Percentiles rank a stretch among this genome's conserved stretches.
Evolutionary conservation across 2,797 vertebrate species (phyloP).

Genomic region (Macropodus opercularis): DNA sequence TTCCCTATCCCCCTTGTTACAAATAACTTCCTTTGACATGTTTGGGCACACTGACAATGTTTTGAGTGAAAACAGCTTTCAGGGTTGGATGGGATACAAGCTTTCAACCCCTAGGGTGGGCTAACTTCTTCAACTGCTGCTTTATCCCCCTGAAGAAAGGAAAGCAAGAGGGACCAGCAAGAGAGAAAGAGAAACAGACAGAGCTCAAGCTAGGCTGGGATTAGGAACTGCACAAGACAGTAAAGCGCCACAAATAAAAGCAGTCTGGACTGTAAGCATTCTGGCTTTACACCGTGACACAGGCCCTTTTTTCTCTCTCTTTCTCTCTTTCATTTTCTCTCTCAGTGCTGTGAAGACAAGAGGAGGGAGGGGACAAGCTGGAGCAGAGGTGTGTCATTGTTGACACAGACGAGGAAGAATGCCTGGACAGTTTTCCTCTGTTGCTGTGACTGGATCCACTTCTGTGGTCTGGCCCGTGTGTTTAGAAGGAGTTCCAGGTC

Average conservation of each 20-base stretch:
- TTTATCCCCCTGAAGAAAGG: slow-evolving; percentile 74
- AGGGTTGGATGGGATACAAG: slow-evolving; percentile 80
- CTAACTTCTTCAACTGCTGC: slow-evolving; percentile 82
- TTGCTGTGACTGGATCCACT: slow-evolving; percentile 69
- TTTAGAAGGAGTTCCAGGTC: slow-evolving; percentile 71
- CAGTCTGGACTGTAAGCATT: slow-evolving; percentile 42
- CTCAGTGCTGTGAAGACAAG: slow-evolving; percentile 45
- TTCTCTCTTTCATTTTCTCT: slow-evolving; percentile 44
- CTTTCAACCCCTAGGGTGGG: slow-evolving; percentile 84
- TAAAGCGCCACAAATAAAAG: slow-evolving; percentile 55
- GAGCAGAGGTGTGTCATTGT: slow-evolving; percentile 75
- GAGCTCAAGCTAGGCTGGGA: slow-evolving; percentile 56
- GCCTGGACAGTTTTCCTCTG: slow-evolving; percentile 68
- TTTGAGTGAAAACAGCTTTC: slow-evolving; percentile 86
- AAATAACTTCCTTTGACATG: slow-evolving; percentile 85
- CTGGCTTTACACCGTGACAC: slow-evolving; percentile 48
- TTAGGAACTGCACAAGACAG: slow-evolving; percentile 64
- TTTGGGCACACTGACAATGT: slow-evolving; percentile 83
- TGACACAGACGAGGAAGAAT: slow-evolving; percentile 74
- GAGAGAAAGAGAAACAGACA: slow-evolving; percentile 42
- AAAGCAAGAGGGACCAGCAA: slow-evolving; percentile 44
- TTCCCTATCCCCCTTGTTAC: slow-evolving; percentile 80
- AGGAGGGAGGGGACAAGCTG: slow-evolving; percentile 31
- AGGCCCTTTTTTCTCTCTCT: slow-evolving; percentile 65
- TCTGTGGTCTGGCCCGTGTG: slow-evolving; percentile 70